Percentiles rank a stretch among this genome's conserved stretches.
These are phyloP conservation scores for Acrocephalus kingi DNA, from an alignment of 2,113 vertebrate genomes.

Conservation along the genomic window DNA sequence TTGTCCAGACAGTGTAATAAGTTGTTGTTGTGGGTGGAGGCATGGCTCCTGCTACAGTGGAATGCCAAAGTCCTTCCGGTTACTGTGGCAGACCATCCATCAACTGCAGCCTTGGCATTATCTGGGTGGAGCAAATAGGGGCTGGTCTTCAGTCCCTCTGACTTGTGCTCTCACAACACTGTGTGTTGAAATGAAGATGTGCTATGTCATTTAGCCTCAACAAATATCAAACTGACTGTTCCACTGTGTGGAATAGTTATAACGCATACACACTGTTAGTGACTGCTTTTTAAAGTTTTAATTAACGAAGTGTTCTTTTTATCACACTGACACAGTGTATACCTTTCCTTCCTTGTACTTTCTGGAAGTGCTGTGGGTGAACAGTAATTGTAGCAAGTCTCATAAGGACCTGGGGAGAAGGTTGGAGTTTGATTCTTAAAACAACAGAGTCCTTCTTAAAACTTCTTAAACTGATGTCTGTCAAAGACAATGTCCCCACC, in stretches of 20 bases:
- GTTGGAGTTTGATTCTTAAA: not conserved
- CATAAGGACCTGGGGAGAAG: not conserved
- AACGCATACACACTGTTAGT: not conserved
- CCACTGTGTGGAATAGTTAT: not conserved
- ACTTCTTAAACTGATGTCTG: not conserved
- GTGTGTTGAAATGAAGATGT: not conserved
- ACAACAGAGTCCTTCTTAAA: not conserved
- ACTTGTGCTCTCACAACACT: not conserved
- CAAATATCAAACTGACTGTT: not conserved
- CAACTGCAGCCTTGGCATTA: not conserved
- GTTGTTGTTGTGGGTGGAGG: not conserved
- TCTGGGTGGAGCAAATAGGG: not conserved
- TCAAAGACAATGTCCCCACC: not conserved
- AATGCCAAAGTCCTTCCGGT: not conserved
- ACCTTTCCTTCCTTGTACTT: not conserved
- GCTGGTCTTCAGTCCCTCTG: not conserved
- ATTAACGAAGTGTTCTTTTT: not conserved
- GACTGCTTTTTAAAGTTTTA: slow-evolving; percentile 10
- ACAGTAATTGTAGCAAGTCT: not conserved
- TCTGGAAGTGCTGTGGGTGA: not conserved
- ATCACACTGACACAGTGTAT: not conserved
- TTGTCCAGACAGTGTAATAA: not conserved
- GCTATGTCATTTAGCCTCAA: not conserved
- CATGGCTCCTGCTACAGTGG: not conserved
- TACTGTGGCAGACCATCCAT: not conserved